These are phyloP conservation scores for Diadromus collaris DNA, from an alignment of 2,888 invertebrate genomes.

Conservation along the genomic window DNA sequence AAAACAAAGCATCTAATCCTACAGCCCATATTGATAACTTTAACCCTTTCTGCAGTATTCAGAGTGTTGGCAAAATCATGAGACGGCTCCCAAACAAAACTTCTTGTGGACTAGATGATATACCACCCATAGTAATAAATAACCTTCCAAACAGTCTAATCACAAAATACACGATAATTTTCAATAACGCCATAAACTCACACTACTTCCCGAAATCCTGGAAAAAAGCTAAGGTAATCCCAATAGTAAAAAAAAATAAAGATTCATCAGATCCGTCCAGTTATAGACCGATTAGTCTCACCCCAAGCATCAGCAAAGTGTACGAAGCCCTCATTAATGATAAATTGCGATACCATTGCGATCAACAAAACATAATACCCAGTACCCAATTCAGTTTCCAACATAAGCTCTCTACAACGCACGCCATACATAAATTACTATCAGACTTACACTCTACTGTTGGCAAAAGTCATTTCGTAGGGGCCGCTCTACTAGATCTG, in stretches of 20 bases:
- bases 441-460: slow-evolving; percentile 23
- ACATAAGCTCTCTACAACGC: slow-evolving; percentile 36
- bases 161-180: slow-evolving; percentile 19
- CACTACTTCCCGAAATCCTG: slow-evolving; percentile 39
- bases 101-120: slow-evolving; percentile 47
- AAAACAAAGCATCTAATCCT: neutral
- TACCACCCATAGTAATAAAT: slow-evolving; percentile 52
- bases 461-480: slow-evolving; percentile 10
- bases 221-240: slow-evolving; percentile 51
- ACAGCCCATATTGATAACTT: neutral
- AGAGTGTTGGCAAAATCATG: neutral
- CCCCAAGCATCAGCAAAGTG: slow-evolving; percentile 49
- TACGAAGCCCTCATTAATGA: slow-evolving; percentile 40
- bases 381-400: slow-evolving; percentile 54
- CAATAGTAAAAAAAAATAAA: slow-evolving; percentile 45
- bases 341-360: neutral
- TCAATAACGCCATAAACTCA: slow-evolving; percentile 52
- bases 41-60: neutral
- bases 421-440: slow-evolving; percentile 48
- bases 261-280: slow-evolving; percentile 41
- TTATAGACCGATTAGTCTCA: slow-evolving; percentile 57
- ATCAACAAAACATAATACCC: slow-evolving; percentile 26
- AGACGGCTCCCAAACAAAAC: slow-evolving; percentile 50
- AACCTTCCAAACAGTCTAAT: slow-evolving; percentile 40
- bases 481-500: slow-evolving; percentile 46